Base-by-base conservation (phyloP, 2,797 vertebrate genomes). In the Pangasius macronema region DNA sequence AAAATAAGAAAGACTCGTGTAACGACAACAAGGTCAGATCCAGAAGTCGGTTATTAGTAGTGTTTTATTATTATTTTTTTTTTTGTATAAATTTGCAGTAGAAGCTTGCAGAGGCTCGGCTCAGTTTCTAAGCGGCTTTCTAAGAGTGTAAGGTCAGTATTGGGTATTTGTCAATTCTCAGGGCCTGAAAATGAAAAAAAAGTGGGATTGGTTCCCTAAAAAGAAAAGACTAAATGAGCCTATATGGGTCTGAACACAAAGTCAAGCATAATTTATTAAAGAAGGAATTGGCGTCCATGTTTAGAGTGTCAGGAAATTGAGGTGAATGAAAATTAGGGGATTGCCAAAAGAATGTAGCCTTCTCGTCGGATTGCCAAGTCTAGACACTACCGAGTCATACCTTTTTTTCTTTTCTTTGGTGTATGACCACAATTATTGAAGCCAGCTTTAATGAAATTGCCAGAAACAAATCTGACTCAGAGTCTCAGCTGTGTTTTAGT, bases 401-500 rank as follows among this genome's bases (percentile, higher is more conserved):
- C n/a, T n/a, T n/a, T n/a, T n/a, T n/a, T n/a, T n/a, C n/a, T n/a
- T n/a, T n/a, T n/a, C n/a, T n/a, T n/a, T n/a, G n/a, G n/a, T n/a
- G n/a, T n/a, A n/a, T n/a, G n/a, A n/a, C n/a, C n/a, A n/a, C n/a
- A n/a, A n/a, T n/a, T n/a, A n/a, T n/a, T 53, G 61, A 68, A 68
- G 20, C 2, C 59, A 68, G 42, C 42, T 68, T 36, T 83, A 68
- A 83, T 83, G 20, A 33, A 53, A 24, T 36, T 68, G 63, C 6
- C 49, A 24, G 42, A 61, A 42, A 61, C 18, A 42, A 61, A 61
- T 39, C 49, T 55, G 49, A 68, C 5, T 55, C n/a, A 36, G 27
- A 46, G 39, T 57, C 53, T 73, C 57, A 83, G 81, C 86, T 59
- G 82, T 51, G 42, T 49, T 53, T 77, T 16, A 30, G 82, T 39